Evolutionary conservation across 2,113 vertebrate species (phyloP).

Genomic region (Rhabdomys dilectus): DNA sequence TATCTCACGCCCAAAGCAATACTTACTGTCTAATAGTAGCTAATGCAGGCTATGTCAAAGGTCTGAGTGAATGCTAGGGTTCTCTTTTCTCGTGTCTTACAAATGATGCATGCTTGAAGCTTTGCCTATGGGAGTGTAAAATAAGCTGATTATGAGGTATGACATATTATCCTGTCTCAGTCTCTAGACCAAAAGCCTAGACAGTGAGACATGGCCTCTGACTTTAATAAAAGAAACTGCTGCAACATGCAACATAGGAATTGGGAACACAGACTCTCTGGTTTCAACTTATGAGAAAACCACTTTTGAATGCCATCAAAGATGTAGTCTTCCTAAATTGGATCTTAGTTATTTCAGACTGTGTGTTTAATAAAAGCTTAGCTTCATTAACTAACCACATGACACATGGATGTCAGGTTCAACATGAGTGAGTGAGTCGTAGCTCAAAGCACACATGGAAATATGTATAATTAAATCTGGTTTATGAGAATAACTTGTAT

Average conservation of each 20-base stretch:
- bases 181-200: conserved; percentile 50
- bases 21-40: conserved; percentile 61
- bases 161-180: conserved; percentile 40
- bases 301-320: conserved; percentile 32
- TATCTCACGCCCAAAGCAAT: conserved; percentile 31
- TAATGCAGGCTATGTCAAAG: conserved; percentile 35
- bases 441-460: background rate
- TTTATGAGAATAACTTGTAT: background rate
- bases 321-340: conserved; percentile 10
- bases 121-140: conserved; percentile 21
- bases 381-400: background rate
- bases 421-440: background rate
- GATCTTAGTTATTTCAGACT: conserved; percentile 7
- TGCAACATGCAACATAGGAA: background rate
- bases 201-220: background rate
- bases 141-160: conserved; percentile 31
- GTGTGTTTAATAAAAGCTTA: background rate
- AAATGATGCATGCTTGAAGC: background rate
- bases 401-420: background rate
- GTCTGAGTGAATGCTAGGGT: background rate
- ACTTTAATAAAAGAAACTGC: conserved; percentile 23
- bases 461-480: background rate
- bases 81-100: background rate
- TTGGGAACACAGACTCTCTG: background rate
- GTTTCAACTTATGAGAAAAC: conserved; percentile 53